Evolutionary conservation across 2,888 invertebrate genomes (phyloP).

Genomic region (Drosophila acutilabella): DNA sequence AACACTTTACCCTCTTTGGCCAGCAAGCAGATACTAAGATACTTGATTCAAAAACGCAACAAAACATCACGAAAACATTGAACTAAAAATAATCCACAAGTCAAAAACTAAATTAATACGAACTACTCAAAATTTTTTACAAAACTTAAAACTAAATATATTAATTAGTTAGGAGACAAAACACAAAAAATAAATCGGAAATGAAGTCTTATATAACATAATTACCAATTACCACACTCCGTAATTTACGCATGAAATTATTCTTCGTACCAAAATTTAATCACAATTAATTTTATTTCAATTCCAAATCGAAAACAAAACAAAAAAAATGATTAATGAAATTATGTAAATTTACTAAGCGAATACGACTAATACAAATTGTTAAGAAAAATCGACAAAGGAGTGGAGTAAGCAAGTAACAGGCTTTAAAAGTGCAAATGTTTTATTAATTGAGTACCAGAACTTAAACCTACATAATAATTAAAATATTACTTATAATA

Average conservation of each 20-base stretch:
- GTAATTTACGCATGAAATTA: slow-evolving; percentile 37
- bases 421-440: slow-evolving; percentile 70
- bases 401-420: slow-evolving; percentile 44
- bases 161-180: slow-evolving; percentile 49
- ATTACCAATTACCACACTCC: slow-evolving; percentile 28
- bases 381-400: slow-evolving; percentile 45
- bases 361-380: slow-evolving; percentile 49
- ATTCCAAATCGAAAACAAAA: slow-evolving; percentile 33
- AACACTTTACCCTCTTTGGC: slow-evolving; percentile 29
- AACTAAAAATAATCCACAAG: slow-evolving; percentile 17
- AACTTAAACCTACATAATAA: slow-evolving; percentile 54
- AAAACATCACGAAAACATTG: slow-evolving; percentile 35
- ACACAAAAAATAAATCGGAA: slow-evolving; percentile 37
- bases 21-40: slow-evolving; percentile 14
- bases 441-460: slow-evolving; percentile 68
- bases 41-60: slow-evolving; percentile 27
- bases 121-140: slow-evolving; percentile 65
- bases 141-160: slow-evolving; percentile 39
- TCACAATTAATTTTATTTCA: slow-evolving; percentile 40
- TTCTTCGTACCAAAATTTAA: slow-evolving; percentile 39
- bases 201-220: slow-evolving; percentile 28
- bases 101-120: slow-evolving; percentile 27
- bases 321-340: slow-evolving; percentile 10
- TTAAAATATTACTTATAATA: slow-evolving; percentile 45
- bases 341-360: slow-evolving; percentile 35